A percentile compares a stretch with the other conserved stretches of the same genome.
Evolutionary conservation across 2,797 vertebrate species (phyloP).

Genomic region (Acipenser transmontanus): DNA sequence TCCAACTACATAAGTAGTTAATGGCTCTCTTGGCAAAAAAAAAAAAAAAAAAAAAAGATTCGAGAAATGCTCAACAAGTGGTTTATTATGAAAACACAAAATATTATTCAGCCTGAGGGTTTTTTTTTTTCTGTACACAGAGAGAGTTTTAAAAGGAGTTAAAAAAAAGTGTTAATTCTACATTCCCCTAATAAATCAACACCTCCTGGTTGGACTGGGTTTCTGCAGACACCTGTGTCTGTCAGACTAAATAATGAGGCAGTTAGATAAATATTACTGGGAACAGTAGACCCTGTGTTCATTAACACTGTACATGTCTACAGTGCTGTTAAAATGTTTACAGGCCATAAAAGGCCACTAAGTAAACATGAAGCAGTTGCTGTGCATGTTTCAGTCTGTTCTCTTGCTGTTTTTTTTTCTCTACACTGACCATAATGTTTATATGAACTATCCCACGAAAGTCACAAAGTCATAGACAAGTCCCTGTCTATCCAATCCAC

Average conservation of each 20-base stretch:
- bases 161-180: slow-evolving; percentile 9
- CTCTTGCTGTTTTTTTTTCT: not conserved
- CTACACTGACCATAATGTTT: no score
- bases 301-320: slow-evolving; percentile 24
- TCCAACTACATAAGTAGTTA: slow-evolving; percentile 7
- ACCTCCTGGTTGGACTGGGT: slow-evolving; percentile 10
- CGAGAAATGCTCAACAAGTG: slow-evolving; percentile 9
- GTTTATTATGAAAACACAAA: slow-evolving; percentile 6
- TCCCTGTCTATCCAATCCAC: no score
- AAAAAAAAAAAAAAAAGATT: slow-evolving; percentile 8
- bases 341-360: slow-evolving; percentile 29
- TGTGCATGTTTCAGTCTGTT: not conserved
- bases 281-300: slow-evolving; percentile 61
- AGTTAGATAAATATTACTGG: slow-evolving; percentile 22
- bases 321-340: slow-evolving; percentile 54
- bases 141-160: not conserved
- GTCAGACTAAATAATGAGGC: not conserved
- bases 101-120: not conserved
- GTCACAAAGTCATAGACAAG: no score
- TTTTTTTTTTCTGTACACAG: not conserved
- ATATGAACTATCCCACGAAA: no score
- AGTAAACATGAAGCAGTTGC: slow-evolving; percentile 3
- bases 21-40: not conserved
- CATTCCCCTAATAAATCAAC: slow-evolving; percentile 9
- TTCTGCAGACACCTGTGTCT: slow-evolving; percentile 15